Evolutionary conservation across 2,113 vertebrate species (phyloP).

Genomic region (Xiphophorus hellerii): DNA sequence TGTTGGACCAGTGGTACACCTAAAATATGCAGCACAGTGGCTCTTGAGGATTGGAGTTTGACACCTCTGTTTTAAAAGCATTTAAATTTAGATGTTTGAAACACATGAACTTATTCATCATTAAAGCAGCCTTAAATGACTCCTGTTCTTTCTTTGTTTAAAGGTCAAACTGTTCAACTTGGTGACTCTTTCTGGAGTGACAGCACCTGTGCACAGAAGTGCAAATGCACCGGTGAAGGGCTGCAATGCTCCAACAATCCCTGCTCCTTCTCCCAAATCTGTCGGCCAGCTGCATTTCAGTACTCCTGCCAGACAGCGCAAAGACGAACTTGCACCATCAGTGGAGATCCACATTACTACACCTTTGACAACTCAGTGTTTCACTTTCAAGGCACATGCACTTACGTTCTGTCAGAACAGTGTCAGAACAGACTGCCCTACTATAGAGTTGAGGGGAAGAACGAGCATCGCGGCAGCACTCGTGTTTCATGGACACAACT

Average conservation of each 20-base stretch:
- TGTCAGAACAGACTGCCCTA: constrained; percentile 46
- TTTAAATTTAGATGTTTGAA: too few relatives aligned
- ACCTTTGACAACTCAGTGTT: constrained; percentile 67
- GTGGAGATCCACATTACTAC: constrained; percentile 72
- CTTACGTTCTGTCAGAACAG: constrained; percentile 66
- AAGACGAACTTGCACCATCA: constrained; percentile 62
- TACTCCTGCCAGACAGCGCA: constrained; percentile 59
- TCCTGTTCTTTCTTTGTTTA: neutral
- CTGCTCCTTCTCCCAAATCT: constrained; percentile 64
- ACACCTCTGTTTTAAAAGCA: too few relatives aligned
- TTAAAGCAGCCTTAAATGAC: too few relatives aligned
- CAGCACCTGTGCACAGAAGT: constrained; percentile 50
- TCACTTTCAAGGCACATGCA: constrained; percentile 68
- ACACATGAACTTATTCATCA: too few relatives aligned
- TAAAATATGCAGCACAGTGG: too few relatives aligned
- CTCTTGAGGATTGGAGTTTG: too few relatives aligned
- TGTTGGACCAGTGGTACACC: too few relatives aligned
- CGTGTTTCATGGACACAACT: constrained; percentile 55
- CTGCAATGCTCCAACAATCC: constrained; percentile 45
- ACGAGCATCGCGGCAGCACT: constrained; percentile 62
- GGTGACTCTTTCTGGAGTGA: constrained; percentile 71
- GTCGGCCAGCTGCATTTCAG: constrained; percentile 35
- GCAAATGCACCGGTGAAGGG: constrained; percentile 46
- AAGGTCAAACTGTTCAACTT: constrained; percentile 49
- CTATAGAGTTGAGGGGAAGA: constrained; percentile 64